phyloP scores from a whole-genome alignment of 2,888 invertebrate species.

The Philaethria dido region DNA sequence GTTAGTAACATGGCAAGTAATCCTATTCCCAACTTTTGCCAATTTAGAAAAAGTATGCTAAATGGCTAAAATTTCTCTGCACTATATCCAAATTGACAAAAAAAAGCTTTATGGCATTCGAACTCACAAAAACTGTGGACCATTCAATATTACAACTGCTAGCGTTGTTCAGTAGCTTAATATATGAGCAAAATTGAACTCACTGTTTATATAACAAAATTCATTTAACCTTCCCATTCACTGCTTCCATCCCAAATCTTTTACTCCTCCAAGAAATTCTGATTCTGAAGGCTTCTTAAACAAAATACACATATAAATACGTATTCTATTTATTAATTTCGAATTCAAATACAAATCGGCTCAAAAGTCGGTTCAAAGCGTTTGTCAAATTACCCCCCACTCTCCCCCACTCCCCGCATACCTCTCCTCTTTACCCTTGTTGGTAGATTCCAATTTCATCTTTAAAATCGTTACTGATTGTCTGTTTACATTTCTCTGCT shows the following conservation, averaged over 20 bases:
- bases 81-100: too few relatives aligned
- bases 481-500: conserved; percentile 79
- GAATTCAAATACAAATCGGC: conserved; percentile 54
- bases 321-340: conserved; percentile 48
- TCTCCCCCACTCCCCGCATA: conserved; percentile 50
- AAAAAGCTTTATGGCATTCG: too few relatives aligned
- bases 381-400: conserved; percentile 67
- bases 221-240: conserved; percentile 5
- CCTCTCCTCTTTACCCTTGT: conserved; percentile 47
- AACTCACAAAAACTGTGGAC: too few relatives aligned
- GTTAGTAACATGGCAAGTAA: background rate
- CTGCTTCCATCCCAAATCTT: background rate
- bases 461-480: conserved; percentile 80
- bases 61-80: too few relatives aligned
- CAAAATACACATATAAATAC: conserved; percentile 40
- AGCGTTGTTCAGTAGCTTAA: background rate
- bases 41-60: too few relatives aligned
- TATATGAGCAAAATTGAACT: background rate
- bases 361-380: conserved; percentile 57
- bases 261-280: conserved; percentile 13
- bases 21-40: too few relatives aligned
- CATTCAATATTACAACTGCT: background rate
- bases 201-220: background rate
- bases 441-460: conserved; percentile 68
- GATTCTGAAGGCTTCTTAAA: conserved; percentile 7